These are phyloP conservation scores for Cyclina sinensis DNA, from an alignment of 1,140 invertebrate species.

Conservation along the genomic window DNA sequence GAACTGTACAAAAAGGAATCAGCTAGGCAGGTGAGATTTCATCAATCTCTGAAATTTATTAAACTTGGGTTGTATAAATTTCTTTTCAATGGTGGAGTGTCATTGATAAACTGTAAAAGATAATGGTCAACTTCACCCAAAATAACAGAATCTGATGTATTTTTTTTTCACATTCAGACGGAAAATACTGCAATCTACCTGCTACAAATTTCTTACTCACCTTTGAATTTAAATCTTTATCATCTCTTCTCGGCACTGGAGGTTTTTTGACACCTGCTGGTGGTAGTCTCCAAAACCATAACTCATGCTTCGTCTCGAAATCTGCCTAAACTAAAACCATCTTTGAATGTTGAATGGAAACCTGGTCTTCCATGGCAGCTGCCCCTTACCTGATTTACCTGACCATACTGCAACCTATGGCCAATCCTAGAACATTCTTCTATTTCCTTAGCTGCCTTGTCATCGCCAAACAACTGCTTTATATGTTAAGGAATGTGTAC, in stretches of 20 bases:
- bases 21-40: too few relatives aligned
- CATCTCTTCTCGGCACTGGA: constrained; percentile 4
- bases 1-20: too few relatives aligned
- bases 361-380: constrained; percentile 13
- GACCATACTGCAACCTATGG: constrained; percentile 35
- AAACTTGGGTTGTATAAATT: too few relatives aligned
- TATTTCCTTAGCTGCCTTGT: constrained; percentile 33
- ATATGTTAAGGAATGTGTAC: not conserved
- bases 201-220: constrained; percentile 36
- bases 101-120: too few relatives aligned
- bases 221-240: constrained; percentile 27
- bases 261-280: constrained; percentile 24
- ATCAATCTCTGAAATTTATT: too few relatives aligned
- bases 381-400: not conserved
- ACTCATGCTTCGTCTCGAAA: not conserved
- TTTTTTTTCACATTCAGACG: constrained; percentile 17
- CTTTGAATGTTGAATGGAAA: constrained; percentile 18
- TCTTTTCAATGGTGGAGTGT: too few relatives aligned
- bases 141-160: not conserved
- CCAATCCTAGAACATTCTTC: constrained; percentile 31
- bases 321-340: not conserved
- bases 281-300: not conserved
- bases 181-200: too few relatives aligned
- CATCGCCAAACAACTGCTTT: constrained; percentile 24
- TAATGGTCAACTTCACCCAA: not conserved